Percentiles rank a stretch among this genome's conserved stretches.
Evolutionary conservation across 2,888 invertebrate genomes (phyloP).

Genomic region (Gymnoscelis rufifasciata): DNA sequence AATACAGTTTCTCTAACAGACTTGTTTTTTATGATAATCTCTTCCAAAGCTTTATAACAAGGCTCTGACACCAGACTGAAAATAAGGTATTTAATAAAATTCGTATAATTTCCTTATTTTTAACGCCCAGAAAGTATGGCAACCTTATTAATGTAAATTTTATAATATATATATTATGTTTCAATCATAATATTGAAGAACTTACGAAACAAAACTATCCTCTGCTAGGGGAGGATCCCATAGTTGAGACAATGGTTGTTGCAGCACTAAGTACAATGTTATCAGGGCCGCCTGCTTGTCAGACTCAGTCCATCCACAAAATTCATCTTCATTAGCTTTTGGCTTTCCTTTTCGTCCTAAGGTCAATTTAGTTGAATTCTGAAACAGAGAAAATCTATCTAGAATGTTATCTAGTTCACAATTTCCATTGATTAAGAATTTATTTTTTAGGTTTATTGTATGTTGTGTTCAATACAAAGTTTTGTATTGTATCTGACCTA

Average conservation of each 20-base stretch:
- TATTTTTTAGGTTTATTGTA: too few species aligned
- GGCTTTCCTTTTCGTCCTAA: constrained; percentile 65
- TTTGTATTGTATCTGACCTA: too few species aligned
- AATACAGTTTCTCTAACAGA: constrained; percentile 83
- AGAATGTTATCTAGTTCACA: too few species aligned
- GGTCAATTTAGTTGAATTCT: constrained; percentile 72
- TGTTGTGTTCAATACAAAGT: too few species aligned
- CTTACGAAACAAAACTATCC: constrained; percentile 89
- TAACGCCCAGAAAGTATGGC: too few species aligned
- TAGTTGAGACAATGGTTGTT: constrained; percentile 84
- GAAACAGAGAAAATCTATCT: neutral
- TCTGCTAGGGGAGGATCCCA: constrained; percentile 92
- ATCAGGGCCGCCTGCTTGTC: constrained; percentile 83
- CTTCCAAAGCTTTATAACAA: constrained; percentile 85
- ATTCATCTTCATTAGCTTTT: constrained; percentile 66
- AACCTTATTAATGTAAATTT: too few species aligned
- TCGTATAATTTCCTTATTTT: neutral
- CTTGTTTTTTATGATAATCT: constrained; percentile 81
- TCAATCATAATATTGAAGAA: constrained; percentile 29
- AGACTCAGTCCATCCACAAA: constrained; percentile 82
- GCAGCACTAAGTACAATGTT: constrained; percentile 82
- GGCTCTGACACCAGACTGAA: constrained; percentile 84
- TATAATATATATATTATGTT: too few species aligned
- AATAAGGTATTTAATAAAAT: constrained; percentile 14
- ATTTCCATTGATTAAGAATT: too few species aligned